Conservation (phyloP, 2,113 vertebrate genomes). For the Nettapus auritus region DNA sequence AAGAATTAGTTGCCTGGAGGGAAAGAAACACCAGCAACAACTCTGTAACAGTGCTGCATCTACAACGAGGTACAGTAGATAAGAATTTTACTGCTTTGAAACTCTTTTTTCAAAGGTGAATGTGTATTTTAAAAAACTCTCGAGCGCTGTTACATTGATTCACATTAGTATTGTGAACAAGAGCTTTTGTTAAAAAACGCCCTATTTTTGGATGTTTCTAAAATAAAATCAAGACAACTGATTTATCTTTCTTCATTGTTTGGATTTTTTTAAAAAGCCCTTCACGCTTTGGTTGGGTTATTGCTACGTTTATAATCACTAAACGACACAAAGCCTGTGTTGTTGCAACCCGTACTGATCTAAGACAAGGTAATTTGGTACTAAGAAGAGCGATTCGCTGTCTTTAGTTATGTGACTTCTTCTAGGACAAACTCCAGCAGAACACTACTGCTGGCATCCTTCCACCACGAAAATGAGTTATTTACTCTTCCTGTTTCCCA, state of each 20-base stretch:
- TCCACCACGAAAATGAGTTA: background rate
- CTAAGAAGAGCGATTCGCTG: background rate
- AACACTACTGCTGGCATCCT: background rate
- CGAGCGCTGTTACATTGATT: conserved; percentile 14
- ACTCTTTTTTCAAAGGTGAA: background rate
- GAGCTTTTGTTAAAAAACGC: conserved; percentile 44
- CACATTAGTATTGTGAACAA: background rate
- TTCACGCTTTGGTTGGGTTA: background rate
- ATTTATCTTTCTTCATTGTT: background rate
- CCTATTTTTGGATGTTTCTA: conserved; percentile 74
- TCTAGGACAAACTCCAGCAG: background rate
- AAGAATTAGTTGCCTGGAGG: background rate
- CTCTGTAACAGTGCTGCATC: background rate
- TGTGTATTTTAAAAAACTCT: background rate
- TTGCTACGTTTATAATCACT: background rate
- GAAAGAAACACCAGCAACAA: conserved; percentile 63
- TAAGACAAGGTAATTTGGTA: background rate
- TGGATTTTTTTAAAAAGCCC: background rate
- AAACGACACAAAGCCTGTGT: background rate
- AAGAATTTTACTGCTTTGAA: background rate
- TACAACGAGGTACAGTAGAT: background rate
- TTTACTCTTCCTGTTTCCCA: background rate
- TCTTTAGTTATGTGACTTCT: background rate
- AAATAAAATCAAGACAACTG: conserved; percentile 37
- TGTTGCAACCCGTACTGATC: background rate